A percentile compares a stretch with the other conserved stretches of the same genome.
These are phyloP conservation scores for Dryas iulia DNA, from an alignment of 1,140 invertebrate species.

Conservation along the genomic window DNA sequence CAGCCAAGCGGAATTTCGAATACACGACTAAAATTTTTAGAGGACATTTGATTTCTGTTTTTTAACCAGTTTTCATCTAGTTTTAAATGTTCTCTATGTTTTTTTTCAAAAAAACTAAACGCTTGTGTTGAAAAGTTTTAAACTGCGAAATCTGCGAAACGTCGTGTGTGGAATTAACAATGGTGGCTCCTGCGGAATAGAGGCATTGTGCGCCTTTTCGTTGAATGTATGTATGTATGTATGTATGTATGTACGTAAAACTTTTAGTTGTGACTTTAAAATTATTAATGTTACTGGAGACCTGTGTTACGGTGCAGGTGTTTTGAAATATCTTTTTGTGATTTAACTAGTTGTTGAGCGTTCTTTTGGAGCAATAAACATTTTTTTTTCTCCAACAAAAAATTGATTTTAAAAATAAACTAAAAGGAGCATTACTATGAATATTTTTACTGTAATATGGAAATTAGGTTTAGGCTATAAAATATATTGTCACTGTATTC, in stretches of 20 bases:
- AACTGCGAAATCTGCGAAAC: constrained; percentile 29
- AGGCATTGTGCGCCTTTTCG: neutral
- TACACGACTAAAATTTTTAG: constrained; percentile 9
- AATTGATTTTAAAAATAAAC: too few relatives aligned
- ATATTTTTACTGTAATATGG: too few relatives aligned
- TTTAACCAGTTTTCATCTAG: constrained; percentile 15
- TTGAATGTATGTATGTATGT: too few relatives aligned
- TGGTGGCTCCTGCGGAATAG: neutral
- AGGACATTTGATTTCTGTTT: constrained; percentile 32
- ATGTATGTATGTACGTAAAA: too few relatives aligned
- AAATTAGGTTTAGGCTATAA: too few relatives aligned
- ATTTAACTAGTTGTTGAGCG: neutral
- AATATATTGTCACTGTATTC: too few relatives aligned
- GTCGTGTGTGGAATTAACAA: constrained; percentile 27
- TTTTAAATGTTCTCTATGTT: constrained; percentile 8
- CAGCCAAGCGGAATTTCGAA: constrained; percentile 19
- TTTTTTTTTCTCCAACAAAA: too few relatives aligned
- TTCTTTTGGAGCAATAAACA: too few relatives aligned
- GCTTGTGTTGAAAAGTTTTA: constrained; percentile 26
- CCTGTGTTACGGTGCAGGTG: neutral
- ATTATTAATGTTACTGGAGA: neutral
- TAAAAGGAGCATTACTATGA: too few relatives aligned
- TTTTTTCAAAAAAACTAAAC: constrained; percentile 20
- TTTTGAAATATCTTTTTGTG: neutral
- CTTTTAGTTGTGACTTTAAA: neutral